A percentile compares a stretch with the other conserved stretches of the same genome.
Conservation (phyloP, 2,797 vertebrate species). For the Crocodylus rhombifer region DNA sequence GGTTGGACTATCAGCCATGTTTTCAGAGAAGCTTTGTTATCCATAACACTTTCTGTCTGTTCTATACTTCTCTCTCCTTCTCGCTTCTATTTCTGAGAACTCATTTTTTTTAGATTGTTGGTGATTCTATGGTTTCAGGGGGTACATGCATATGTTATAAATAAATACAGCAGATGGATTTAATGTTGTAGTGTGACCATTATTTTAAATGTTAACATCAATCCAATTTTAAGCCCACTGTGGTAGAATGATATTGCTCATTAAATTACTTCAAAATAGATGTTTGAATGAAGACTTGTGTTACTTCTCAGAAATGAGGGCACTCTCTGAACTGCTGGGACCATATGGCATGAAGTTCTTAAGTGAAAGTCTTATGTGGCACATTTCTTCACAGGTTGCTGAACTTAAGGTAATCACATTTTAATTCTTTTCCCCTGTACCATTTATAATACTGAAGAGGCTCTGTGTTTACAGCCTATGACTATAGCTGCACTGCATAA, state of each 20-base stretch:
- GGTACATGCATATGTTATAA: not conserved
- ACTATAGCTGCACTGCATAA: not conserved
- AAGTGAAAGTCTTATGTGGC: constrained; percentile 99
- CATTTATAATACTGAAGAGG: not conserved
- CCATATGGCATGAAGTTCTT: constrained; percentile 99
- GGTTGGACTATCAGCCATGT: not conserved
- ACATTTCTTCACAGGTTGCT: constrained; percentile 98
- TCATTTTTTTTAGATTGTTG: not conserved
- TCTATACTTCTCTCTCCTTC: not conserved
- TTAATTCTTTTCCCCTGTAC: not conserved
- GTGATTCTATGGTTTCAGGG: fast-evolving
- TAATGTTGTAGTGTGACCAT: not conserved
- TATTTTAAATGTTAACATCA: not conserved
- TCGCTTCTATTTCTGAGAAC: not conserved
- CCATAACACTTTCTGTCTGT: not conserved
- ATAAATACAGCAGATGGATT: not conserved
- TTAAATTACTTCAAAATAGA: not conserved
- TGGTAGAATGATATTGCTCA: not conserved
- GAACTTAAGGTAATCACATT: constrained; percentile 92
- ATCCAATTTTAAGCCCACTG: not conserved
- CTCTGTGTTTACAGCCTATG: no score
- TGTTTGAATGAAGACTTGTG: constrained; percentile 41
- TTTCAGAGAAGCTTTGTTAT: fast-evolving
- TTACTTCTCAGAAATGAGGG: constrained; percentile 92
- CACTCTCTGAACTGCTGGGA: constrained; percentile 94